Percentiles rank a stretch among this genome's conserved stretches.
Evolutionary conservation across 2,113 vertebrate genomes (phyloP).

Genomic region (Scatophagus argus): DNA sequence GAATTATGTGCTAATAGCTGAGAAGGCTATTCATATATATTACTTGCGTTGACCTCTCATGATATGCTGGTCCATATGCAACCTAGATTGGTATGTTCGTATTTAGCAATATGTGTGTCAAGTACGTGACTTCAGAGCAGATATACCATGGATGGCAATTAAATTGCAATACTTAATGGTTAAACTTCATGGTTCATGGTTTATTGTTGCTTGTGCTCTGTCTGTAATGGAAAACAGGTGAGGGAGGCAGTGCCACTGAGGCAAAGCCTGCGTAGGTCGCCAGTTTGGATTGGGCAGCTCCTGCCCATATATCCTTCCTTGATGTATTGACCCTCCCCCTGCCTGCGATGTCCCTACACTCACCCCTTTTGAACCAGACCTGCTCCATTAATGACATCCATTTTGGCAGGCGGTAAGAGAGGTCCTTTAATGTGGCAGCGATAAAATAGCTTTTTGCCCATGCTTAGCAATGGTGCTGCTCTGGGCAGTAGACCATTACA

Average conservation of each 20-base stretch:
- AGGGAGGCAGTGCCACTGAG: conserved; percentile 61
- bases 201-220: conserved; percentile 57
- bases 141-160: conserved; percentile 79
- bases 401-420: conserved; percentile 63
- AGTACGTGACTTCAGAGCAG: conserved; percentile 77
- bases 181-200: conserved; percentile 78
- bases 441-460: conserved; percentile 79
- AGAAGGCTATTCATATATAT: conserved; percentile 2
- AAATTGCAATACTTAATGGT: conserved; percentile 85
- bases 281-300: conserved; percentile 54
- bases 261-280: conserved; percentile 56
- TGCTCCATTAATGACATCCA: conserved; percentile 81
- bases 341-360: conserved; percentile 61
- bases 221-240: conserved; percentile 76
- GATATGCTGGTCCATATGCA: conserved; percentile 7
- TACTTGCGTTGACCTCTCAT: conserved; percentile 2
- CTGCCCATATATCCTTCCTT: conserved; percentile 52
- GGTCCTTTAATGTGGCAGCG: conserved; percentile 70
- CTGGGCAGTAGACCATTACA: conserved; percentile 77
- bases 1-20: background rate
- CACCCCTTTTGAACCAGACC: conserved; percentile 70
- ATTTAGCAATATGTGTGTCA: conserved; percentile 39
- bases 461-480: conserved; percentile 73
- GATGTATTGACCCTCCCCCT: conserved; percentile 50
- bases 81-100: conserved; percentile 31